These are phyloP conservation scores for Rhagium mordax DNA, from an alignment of 2,888 invertebrate genomes.

Conservation along the genomic window DNA sequence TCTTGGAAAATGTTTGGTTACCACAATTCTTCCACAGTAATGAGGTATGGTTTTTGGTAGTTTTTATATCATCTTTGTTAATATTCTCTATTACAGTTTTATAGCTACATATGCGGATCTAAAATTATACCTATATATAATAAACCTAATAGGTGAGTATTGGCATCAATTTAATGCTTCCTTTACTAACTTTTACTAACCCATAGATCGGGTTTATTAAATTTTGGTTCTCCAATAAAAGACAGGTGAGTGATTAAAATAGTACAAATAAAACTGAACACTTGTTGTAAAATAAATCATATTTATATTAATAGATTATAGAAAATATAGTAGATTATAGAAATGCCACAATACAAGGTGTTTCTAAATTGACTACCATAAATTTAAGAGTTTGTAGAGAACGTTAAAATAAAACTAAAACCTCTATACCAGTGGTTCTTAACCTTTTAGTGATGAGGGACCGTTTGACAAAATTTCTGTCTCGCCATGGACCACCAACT, in stretches of 20 bases:
- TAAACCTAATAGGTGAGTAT: conserved; percentile 74
- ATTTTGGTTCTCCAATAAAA: conserved; percentile 62
- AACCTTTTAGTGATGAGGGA: too few relatives aligned
- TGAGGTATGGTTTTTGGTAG: conserved; percentile 73
- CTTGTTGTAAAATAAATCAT: not conserved
- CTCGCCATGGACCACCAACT: too few relatives aligned
- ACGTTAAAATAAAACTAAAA: too few relatives aligned
- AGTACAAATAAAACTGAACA: not conserved
- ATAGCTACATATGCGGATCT: conserved; percentile 79
- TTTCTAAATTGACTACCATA: too few relatives aligned
- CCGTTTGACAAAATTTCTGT: too few relatives aligned
- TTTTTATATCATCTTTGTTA: not conserved
- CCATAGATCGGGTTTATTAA: conserved; percentile 48
- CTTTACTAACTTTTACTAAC: conserved; percentile 46
- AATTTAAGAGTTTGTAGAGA: too few relatives aligned
- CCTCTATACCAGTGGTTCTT: too few relatives aligned
- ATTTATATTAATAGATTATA: not conserved
- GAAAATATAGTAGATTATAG: not conserved
- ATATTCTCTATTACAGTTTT: conserved; percentile 75
- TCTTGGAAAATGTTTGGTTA: conserved; percentile 82
- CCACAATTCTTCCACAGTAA: conserved; percentile 88
- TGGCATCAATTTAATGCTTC: conserved; percentile 39
- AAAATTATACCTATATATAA: conserved; percentile 75
- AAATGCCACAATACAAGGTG: too few relatives aligned
- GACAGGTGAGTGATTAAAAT: conserved; percentile 56